Conservation (phyloP, 2,797 vertebrate genomes). For the Pseudochaenichthys georgianus region DNA sequence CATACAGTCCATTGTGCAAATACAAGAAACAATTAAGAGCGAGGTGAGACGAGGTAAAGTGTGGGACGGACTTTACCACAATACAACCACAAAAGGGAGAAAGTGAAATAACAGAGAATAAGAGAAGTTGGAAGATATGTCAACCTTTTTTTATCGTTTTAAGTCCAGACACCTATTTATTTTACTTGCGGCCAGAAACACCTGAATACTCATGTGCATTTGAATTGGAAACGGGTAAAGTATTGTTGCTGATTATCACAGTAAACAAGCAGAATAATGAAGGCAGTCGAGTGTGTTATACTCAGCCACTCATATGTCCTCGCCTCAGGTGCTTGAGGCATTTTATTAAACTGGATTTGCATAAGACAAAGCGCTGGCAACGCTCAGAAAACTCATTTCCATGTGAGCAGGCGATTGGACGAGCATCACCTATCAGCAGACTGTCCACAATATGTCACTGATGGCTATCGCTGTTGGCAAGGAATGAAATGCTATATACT, state of each 20-base stretch:
- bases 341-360: slow-evolving; percentile 30
- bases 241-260: slow-evolving; percentile 38
- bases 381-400: neutral
- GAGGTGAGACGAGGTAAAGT: slow-evolving; percentile 1
- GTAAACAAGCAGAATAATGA: slow-evolving; percentile 27
- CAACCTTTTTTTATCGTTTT: no score
- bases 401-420: slow-evolving; percentile 21
- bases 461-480: neutral
- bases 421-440: neutral
- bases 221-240: slow-evolving; percentile 38
- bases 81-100: neutral
- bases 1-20: neutral
- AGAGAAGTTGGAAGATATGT: no score
- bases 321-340: neutral
- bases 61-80: neutral
- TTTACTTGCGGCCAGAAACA: slow-evolving; percentile 3
- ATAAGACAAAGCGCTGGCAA: slow-evolving; percentile 22
- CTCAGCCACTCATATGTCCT: neutral
- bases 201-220: slow-evolving; percentile 38
- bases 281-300: neutral
- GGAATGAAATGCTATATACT: neutral
- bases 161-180: neutral
- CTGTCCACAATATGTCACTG: neutral
- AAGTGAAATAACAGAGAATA: neutral
- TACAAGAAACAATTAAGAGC: neutral